Conservation (phyloP, 2,888 invertebrate genomes). For the Fissipunctia ypsillon region DNA sequence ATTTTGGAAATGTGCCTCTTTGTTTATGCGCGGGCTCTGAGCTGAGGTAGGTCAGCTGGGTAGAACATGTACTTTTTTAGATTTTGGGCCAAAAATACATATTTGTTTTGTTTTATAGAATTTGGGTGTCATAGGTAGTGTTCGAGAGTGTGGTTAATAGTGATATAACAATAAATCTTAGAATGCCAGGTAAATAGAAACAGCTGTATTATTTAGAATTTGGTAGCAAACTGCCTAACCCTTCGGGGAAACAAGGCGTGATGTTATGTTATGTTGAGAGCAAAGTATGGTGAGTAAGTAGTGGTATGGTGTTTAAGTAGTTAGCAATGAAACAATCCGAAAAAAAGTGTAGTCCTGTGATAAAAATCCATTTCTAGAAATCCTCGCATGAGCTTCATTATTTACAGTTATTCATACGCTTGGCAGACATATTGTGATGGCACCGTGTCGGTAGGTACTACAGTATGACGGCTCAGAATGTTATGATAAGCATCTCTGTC, state of each 20-base stretch:
- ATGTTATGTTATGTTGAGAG: too few species aligned
- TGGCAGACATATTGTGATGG: too few species aligned
- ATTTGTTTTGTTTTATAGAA: not conserved
- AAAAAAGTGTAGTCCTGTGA: not conserved
- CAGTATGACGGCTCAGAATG: not conserved
- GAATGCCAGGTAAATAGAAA: not conserved
- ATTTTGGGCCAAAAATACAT: not conserved
- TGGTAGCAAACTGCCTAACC: too few species aligned
- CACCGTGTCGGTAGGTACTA: not conserved
- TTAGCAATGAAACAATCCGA: not conserved
- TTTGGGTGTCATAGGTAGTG: not conserved
- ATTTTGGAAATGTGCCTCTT: conserved; percentile 53
- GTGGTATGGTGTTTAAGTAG: too few species aligned
- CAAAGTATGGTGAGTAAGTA: not conserved
- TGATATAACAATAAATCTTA: not conserved
- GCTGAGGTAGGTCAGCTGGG: conserved; percentile 21
- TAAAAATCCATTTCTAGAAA: not conserved
- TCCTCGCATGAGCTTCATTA: not conserved
- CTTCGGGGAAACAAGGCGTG: too few species aligned
- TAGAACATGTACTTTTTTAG: not conserved
- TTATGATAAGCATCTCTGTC: not conserved
- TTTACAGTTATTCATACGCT: not conserved
- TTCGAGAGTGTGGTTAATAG: not conserved
- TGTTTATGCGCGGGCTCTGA: conserved; percentile 31
- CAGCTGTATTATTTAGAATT: not conserved